phyloP scores from a whole-genome alignment of 2,888 invertebrate species.

The Phortica okadai region DNA sequence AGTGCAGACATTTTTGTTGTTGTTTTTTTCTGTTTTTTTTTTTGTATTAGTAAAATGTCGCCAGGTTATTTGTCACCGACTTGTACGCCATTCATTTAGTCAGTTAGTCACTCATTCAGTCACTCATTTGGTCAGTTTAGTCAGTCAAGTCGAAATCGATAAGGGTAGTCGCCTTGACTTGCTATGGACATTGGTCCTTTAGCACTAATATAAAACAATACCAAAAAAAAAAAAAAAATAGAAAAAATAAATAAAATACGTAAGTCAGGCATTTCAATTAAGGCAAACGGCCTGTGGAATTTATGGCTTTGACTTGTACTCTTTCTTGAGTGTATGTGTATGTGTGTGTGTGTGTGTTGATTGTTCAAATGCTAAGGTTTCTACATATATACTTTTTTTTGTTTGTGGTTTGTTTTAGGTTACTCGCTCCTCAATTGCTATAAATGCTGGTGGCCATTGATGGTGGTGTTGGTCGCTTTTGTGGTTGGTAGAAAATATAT shows the following conservation, averaged over 20 bases:
- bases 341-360: conserved; percentile 32
- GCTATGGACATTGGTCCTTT: conserved; percentile 37
- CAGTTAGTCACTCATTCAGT: background rate
- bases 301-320: background rate
- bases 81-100: background rate
- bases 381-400: no score
- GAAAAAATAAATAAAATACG: background rate
- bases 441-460: no score
- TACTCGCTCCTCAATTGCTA: no score
- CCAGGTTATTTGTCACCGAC: conserved; percentile 19
- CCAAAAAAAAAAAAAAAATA: no score
- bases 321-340: background rate
- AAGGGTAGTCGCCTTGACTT: conserved; percentile 33
- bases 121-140: background rate
- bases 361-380: conserved; percentile 10
- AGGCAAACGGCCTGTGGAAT: conserved; percentile 6
- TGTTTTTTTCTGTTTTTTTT: conserved; percentile 4
- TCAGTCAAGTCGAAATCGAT: background rate
- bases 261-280: conserved; percentile 19
- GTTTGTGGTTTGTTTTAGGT: no score
- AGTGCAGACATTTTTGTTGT: conserved; percentile 20
- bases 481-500: background rate
- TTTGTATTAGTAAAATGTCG: background rate
- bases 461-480: background rate
- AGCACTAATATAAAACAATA: no score